Evolutionary conservation across 2,888 invertebrate genomes (phyloP).

Genomic region (Tupiocoris notatus): DNA sequence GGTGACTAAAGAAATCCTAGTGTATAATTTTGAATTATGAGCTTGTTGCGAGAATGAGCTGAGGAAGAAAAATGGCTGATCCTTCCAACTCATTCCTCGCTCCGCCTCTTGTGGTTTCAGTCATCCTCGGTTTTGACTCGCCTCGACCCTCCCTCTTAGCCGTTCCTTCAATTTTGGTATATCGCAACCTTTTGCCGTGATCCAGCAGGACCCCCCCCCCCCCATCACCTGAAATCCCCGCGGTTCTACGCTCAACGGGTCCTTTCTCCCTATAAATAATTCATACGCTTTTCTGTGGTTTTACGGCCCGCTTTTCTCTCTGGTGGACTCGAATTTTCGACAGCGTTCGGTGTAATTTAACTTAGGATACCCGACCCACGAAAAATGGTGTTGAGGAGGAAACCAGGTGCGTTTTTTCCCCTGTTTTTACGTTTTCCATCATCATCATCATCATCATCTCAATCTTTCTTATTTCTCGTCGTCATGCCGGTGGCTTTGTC

Average conservation of each 20-base stretch:
- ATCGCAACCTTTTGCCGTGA: not conserved
- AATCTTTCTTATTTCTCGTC: not conserved
- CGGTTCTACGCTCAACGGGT: not conserved
- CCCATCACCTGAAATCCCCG: not conserved
- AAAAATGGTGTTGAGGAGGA: not conserved
- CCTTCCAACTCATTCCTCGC: not conserved
- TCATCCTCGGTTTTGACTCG: not conserved
- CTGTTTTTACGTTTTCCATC: not conserved
- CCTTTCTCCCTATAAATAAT: not conserved
- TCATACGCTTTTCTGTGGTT: not conserved
- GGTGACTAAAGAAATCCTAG: not conserved
- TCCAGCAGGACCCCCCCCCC: not conserved
- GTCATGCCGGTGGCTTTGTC: not conserved
- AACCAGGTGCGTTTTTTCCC: not conserved
- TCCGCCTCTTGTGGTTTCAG: not conserved
- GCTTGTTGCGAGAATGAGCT: not conserved
- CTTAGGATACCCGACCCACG: too few species aligned
- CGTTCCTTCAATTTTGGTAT: not conserved
- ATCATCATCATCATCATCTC: not conserved
- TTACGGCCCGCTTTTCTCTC: not conserved
- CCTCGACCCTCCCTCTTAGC: not conserved
- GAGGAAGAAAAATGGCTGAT: not conserved
- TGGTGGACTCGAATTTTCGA: not conserved
- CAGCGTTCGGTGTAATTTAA: not conserved
- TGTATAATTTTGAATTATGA: not conserved